These are phyloP conservation scores for Lethrus apterus DNA, from an alignment of 1,140 invertebrate genomes.

Conservation along the genomic window DNA sequence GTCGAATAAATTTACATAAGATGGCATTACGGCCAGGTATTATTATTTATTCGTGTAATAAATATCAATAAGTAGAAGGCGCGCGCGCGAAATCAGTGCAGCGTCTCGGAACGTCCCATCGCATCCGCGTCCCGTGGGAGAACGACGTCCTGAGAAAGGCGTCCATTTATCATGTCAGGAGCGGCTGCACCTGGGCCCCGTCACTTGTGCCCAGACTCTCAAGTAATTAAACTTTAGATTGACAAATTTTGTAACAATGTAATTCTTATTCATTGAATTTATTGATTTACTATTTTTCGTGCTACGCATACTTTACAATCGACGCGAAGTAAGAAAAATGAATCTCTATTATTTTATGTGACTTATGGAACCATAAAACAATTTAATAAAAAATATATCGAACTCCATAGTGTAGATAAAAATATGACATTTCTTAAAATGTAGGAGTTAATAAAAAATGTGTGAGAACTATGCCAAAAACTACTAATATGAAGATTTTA, in stretches of 20 bases:
- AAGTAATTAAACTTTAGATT: constrained; percentile 8
- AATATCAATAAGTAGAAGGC: constrained; percentile 6
- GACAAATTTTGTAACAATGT: background rate
- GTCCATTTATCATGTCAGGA: constrained; percentile 4
- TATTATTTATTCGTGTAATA: constrained; percentile 8
- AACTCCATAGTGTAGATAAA: too few species aligned
- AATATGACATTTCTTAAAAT: too few species aligned
- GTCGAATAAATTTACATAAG: constrained; percentile 6
- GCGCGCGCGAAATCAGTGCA: background rate
- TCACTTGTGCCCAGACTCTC: background rate
- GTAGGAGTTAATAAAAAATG: too few species aligned
- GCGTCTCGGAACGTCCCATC: background rate
- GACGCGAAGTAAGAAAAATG: too few species aligned
- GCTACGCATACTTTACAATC: too few species aligned
- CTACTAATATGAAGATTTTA: too few species aligned
- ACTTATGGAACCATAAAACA: too few species aligned
- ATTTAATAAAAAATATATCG: too few species aligned
- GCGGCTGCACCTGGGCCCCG: background rate
- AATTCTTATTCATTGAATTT: constrained; percentile 8
- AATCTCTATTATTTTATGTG: too few species aligned
- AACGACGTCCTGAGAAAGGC: constrained; percentile 2
- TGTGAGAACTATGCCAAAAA: too few species aligned
- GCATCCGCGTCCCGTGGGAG: constrained; percentile 4
- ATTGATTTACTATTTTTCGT: background rate
- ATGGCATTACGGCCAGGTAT: background rate